Evolutionary conservation across 2,888 invertebrate species (phyloP).

Genomic region (Melinaea menophilus): DNA sequence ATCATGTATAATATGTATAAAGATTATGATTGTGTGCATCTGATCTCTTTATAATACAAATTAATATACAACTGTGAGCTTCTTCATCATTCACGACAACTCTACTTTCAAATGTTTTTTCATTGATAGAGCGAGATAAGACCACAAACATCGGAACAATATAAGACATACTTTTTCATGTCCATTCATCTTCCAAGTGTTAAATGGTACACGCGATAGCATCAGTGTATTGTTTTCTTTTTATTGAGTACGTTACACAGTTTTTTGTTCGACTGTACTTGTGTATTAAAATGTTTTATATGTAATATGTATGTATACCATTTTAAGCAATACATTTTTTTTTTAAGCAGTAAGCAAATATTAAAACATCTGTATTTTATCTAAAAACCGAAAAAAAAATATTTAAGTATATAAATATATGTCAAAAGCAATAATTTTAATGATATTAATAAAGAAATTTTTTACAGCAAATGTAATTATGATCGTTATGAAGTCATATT

Average conservation of each 20-base stretch:
- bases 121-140: conserved; percentile 29
- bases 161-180: conserved; percentile 40
- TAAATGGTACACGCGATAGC: conserved; percentile 38
- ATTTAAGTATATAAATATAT: background rate
- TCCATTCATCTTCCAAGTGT: conserved; percentile 46
- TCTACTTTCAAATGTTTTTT: conserved; percentile 4
- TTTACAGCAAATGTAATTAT: conserved; percentile 1
- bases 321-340: background rate
- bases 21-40: background rate
- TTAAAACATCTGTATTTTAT: too few species aligned
- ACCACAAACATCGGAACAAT: conserved; percentile 29
- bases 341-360: too few species aligned
- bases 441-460: background rate
- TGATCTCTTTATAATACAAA: conserved; percentile 4
- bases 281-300: background rate
- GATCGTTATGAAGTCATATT: background rate
- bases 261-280: conserved; percentile 2
- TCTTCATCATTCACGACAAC: conserved; percentile 6
- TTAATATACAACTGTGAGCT: conserved; percentile 2
- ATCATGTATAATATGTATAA: background rate
- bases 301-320: background rate
- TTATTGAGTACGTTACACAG: background rate
- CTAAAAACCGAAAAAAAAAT: background rate
- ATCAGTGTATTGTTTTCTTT: conserved; percentile 16
- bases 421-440: background rate